A percentile compares a stretch with the other conserved stretches of the same genome.
Evolutionary conservation across 2,888 invertebrate species (phyloP).

Genomic region (Heliconius cydno): DNA sequence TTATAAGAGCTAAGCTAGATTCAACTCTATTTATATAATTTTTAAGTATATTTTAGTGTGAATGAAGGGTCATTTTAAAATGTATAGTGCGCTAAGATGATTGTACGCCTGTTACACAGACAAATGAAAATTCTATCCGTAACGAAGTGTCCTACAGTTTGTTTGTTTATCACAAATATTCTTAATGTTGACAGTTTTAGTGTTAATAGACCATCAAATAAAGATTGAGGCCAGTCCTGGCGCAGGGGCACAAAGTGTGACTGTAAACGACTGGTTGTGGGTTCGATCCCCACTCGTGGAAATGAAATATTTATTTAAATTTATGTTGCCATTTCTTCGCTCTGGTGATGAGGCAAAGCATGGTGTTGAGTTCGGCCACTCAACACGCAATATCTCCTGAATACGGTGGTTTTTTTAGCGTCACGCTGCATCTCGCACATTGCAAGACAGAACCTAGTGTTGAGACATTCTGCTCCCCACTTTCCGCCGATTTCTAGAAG

Average conservation of each 20-base stretch:
- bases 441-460: background rate
- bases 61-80: constrained; percentile 37
- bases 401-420: background rate
- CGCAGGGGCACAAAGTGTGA: too few relatives aligned
- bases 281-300: too few relatives aligned
- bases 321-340: too few relatives aligned
- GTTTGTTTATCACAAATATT: constrained; percentile 46
- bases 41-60: constrained; percentile 28
- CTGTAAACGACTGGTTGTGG: too few relatives aligned
- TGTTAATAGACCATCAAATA: constrained; percentile 10
- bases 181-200: background rate
- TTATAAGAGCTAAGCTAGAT: constrained; percentile 33
- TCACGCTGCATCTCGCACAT: background rate
- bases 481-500: background rate
- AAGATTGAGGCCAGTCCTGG: background rate
- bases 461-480: background rate
- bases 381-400: too few relatives aligned
- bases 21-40: constrained; percentile 9
- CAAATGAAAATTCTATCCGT: constrained; percentile 67
- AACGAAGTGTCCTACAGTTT: constrained; percentile 54
- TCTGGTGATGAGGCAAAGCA: too few relatives aligned
- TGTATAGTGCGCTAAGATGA: constrained; percentile 56
- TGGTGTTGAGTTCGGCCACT: too few relatives aligned
- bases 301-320: too few relatives aligned
- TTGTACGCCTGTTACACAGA: constrained; percentile 64